Conservation (phyloP, 2,113 vertebrate genomes). For the Rhea pennata region DNA sequence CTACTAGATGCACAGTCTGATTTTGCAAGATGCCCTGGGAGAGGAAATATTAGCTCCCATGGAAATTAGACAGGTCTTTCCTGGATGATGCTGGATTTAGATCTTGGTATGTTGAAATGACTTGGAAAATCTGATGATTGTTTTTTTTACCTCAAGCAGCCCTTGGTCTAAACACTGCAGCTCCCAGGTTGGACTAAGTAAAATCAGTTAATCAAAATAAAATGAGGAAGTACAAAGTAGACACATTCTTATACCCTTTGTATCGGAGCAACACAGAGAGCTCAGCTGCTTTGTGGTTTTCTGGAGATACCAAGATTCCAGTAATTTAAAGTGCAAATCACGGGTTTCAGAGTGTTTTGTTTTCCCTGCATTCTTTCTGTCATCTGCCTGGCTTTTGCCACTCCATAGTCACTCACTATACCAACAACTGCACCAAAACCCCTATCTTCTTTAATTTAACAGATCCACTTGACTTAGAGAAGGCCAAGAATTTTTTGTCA, state of each 20-base stretch:
- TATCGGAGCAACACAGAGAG: background rate
- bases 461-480: background rate
- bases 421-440: background rate
- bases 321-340: background rate
- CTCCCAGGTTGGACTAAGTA: background rate
- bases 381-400: too few species aligned
- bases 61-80: background rate
- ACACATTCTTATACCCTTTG: background rate
- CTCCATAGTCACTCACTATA: background rate
- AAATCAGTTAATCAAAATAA: background rate
- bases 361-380: background rate
- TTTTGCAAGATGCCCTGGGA: background rate
- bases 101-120: background rate
- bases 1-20: background rate
- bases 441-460: background rate
- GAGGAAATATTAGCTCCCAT: background rate
- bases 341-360: too few species aligned
- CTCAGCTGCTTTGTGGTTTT: background rate
- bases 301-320: background rate
- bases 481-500: background rate
- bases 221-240: background rate
- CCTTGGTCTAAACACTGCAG: background rate
- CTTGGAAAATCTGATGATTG: background rate
- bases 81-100: background rate
- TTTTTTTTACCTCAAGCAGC: background rate